Conservation (phyloP, 2,888 invertebrate species). For the Tetrapedia diversipes region DNA sequence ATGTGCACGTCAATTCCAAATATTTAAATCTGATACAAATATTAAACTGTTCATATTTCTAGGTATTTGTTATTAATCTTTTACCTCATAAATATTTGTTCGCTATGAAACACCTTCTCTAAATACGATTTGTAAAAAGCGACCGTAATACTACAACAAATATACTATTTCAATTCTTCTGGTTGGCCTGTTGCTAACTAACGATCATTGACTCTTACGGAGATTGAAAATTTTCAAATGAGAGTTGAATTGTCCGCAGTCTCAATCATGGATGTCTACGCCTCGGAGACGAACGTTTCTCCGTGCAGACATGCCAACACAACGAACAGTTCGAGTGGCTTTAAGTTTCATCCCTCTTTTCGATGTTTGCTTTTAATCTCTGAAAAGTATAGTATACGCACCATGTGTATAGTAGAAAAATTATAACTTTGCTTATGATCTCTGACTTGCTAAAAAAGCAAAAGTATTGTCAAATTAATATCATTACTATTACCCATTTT, state of each 20-base stretch:
- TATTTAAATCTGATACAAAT: too few relatives aligned
- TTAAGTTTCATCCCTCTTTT: not conserved
- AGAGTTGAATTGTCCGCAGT: slow-evolving; percentile 32
- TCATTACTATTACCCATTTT: too few relatives aligned
- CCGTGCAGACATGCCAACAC: slow-evolving; percentile 8
- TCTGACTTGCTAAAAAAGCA: too few relatives aligned
- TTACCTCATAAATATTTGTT: not conserved
- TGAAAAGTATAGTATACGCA: too few relatives aligned
- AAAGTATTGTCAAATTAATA: too few relatives aligned
- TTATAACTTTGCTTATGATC: too few relatives aligned
- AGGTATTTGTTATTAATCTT: not conserved
- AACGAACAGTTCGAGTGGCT: not conserved
- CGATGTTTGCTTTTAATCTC: too few relatives aligned
- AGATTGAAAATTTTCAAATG: slow-evolving; percentile 42
- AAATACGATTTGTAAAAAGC: not conserved
- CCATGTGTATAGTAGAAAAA: too few relatives aligned
- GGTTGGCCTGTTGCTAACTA: not conserved
- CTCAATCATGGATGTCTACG: slow-evolving; percentile 27
- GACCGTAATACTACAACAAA: not conserved
- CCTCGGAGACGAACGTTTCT: slow-evolving; percentile 2
- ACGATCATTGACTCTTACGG: slow-evolving; percentile 15
- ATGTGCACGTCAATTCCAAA: not conserved
- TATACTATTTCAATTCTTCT: not conserved
- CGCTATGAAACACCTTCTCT: not conserved
- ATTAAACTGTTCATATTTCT: not conserved